Base-by-base conservation (phyloP, 2,797 vertebrate genomes). In the Synaphobranchus kaupii region DNA sequence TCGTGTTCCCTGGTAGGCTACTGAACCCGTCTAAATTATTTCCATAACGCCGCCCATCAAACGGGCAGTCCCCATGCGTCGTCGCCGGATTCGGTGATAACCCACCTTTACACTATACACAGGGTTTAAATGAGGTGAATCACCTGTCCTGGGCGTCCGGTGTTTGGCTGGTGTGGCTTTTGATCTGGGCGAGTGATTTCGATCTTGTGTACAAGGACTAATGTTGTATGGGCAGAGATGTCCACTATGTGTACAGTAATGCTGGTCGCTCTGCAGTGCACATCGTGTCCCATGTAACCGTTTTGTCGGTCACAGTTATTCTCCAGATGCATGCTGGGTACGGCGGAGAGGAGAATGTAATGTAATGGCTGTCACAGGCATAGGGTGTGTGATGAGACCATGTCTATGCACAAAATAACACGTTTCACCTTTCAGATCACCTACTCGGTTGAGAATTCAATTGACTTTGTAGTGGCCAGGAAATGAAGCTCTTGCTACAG, bases 111-210 rank as follows among this genome's bases (percentile, higher is more conserved):
- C 39, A 39, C 39, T 2, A 1, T 39, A 34, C 85, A 66, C 54
- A 63, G 50, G 84, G 31, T 63, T 39, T 88, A 82, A 89, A 68
- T 63, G 34, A 44, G 81, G 91, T 91, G 88, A 92, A 47, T 90
- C 50, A 25, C 12, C 12, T 88, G 63, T 84, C 76, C 52, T 31
- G 6, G 66, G 13, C 78, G 60, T 86, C 48, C 20, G 87, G 66
- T 73, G 56, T 78, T 56, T 20, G 9, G 48, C 8, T 47, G 6
- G 25, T 54, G 28, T 12, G 13, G 31, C 13, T 54, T 31, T 56
- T 83, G 20, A 20, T 34, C 56, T 56, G 39, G n/a, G 83, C 17
- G 58, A 28, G 39, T 73, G 22, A 82, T 78, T 39, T 50, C 6
- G 25, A n/a, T 22, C 47, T 47, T 71, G 22, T 71, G 63, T 50